Percentiles rank a stretch among this genome's conserved stretches.
Evolutionary conservation across 2,113 vertebrate genomes (phyloP).

Genomic region (Hemibagrus wyckioides): DNA sequence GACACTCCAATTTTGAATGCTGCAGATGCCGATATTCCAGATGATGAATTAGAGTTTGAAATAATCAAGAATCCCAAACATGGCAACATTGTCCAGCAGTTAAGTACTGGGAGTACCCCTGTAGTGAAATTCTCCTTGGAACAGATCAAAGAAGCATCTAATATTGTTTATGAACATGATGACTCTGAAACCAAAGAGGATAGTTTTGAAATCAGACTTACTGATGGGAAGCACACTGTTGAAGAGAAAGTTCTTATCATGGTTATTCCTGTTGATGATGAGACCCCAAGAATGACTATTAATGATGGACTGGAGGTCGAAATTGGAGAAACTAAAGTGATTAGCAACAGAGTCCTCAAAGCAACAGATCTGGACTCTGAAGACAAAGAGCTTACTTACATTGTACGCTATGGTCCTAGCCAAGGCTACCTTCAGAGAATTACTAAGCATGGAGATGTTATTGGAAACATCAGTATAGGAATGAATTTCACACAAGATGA

Average conservation of each 20-base stretch:
- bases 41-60: slow-evolving; percentile 80
- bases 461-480: slow-evolving; percentile 85
- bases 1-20: slow-evolving; percentile 89
- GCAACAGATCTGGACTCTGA: slow-evolving; percentile 95
- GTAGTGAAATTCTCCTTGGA: slow-evolving; percentile 86
- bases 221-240: slow-evolving; percentile 82
- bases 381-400: slow-evolving; percentile 82
- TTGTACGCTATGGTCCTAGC: slow-evolving; percentile 83
- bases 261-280: slow-evolving; percentile 91
- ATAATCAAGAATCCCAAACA: slow-evolving; percentile 81
- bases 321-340: slow-evolving; percentile 83
- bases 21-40: slow-evolving; percentile 84
- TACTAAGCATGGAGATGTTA: slow-evolving; percentile 69
- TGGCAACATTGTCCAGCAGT: slow-evolving; percentile 86
- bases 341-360: slow-evolving; percentile 82
- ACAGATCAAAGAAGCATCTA: slow-evolving; percentile 88
- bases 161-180: slow-evolving; percentile 92
- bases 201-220: slow-evolving; percentile 83
- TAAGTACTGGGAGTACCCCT: slow-evolving; percentile 80
- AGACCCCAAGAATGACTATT: slow-evolving; percentile 91
- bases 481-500: slow-evolving; percentile 96
- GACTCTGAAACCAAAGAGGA: slow-evolving; percentile 90
- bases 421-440: slow-evolving; percentile 83
- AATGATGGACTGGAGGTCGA: slow-evolving; percentile 93
- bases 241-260: slow-evolving; percentile 81